A percentile compares a stretch with the other conserved stretches of the same genome.
These are phyloP conservation scores for Euleptes europaea DNA, from an alignment of 2,113 vertebrate genomes.

Conservation along the genomic window DNA sequence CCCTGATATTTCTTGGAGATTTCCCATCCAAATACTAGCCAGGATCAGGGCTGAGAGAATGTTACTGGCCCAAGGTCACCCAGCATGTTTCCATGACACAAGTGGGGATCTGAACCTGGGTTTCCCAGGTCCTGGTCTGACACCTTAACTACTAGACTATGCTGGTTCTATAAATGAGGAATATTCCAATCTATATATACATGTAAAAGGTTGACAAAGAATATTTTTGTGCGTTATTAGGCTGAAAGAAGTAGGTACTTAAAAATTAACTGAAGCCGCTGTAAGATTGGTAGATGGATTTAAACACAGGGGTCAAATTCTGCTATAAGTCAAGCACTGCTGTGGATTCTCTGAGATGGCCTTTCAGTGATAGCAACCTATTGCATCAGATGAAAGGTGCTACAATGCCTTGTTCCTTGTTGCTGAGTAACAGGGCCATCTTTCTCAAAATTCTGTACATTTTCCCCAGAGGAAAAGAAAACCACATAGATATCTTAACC, in stretches of 20 bases:
- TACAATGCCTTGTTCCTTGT: background rate
- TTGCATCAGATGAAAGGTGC: background rate
- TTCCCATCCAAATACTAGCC: no score
- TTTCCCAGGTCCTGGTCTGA: no score
- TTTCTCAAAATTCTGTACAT: background rate
- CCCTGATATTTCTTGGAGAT: no score
- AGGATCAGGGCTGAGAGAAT: no score
- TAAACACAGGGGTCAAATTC: no score
- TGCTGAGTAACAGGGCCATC: background rate
- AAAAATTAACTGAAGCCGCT: background rate
- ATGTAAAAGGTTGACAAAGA: background rate
- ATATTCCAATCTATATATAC: background rate
- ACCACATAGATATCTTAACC: constrained; percentile 1
- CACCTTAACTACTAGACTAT: no score
- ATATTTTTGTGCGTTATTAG: background rate
- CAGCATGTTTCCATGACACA: no score
- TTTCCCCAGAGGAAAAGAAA: background rate
- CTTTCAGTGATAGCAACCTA: background rate
- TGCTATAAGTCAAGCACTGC: background rate
- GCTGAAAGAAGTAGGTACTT: background rate
- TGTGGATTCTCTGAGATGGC: background rate
- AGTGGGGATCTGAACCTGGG: no score
- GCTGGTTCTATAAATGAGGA: no score
- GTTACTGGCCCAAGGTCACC: no score
- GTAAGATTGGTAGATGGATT: background rate